Percentiles rank a stretch among this genome's conserved stretches.
phyloP scores from a whole-genome alignment of 2,797 vertebrate species.

The Enteromius viviparus region DNA sequence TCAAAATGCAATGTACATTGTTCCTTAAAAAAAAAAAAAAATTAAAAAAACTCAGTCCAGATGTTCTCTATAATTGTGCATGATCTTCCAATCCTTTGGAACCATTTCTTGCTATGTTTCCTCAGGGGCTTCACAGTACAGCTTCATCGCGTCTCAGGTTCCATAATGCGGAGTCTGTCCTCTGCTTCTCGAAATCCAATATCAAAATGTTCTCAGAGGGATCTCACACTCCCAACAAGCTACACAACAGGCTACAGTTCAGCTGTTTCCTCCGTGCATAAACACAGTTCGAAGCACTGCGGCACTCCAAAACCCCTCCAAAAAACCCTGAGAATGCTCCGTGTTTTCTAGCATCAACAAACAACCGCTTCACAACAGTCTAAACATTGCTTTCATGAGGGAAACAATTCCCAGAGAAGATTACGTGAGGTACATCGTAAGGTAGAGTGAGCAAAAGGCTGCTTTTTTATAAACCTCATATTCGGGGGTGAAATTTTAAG shows the following conservation, averaged over 20 bases:
- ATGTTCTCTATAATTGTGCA: conserved; percentile 29
- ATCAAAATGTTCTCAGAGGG: conserved; percentile 41
- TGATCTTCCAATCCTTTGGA: conserved; percentile 31
- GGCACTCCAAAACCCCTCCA: background rate
- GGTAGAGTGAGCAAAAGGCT: background rate
- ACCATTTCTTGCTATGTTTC: conserved; percentile 31
- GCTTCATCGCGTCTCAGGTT: conserved; percentile 45
- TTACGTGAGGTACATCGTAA: conserved; percentile 14
- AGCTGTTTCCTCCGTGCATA: conserved; percentile 24
- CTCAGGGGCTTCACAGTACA: conserved; percentile 15
- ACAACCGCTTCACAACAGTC: conserved; percentile 33
- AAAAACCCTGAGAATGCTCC: background rate
- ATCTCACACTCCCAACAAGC: conserved; percentile 34
- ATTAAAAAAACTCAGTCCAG: conserved; percentile 29
- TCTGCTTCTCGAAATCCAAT: conserved; percentile 38
- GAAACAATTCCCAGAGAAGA: background rate
- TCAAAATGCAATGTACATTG: background rate
- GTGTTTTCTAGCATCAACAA: background rate
- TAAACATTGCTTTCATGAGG: conserved; percentile 26
- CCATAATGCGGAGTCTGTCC: conserved; percentile 43
- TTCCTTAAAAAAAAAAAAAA: conserved; percentile 4
- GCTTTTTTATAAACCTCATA: conserved; percentile 21
- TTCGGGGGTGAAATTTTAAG: background rate
- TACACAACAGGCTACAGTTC: conserved; percentile 26
- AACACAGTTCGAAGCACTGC: background rate